These are phyloP conservation scores for Eremobia ochroleuca DNA, from an alignment of 2,888 invertebrate genomes.

Conservation along the genomic window DNA sequence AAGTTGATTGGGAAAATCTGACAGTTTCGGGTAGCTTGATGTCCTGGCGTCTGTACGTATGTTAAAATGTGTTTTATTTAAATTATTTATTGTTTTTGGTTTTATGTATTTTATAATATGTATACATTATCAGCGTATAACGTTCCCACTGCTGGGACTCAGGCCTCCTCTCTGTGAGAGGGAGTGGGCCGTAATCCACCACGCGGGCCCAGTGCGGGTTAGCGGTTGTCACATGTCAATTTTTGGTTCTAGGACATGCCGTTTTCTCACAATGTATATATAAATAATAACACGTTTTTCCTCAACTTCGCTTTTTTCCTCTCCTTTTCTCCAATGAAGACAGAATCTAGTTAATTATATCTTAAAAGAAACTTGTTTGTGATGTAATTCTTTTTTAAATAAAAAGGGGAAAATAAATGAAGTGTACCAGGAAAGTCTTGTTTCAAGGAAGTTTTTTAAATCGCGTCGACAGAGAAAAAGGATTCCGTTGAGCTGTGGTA, in stretches of 20 bases:
- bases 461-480: background rate
- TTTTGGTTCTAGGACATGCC: background rate
- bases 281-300: background rate
- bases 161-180: too few species aligned
- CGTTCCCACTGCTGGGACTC: too few species aligned
- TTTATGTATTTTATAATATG: too few species aligned
- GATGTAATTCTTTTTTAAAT: slow-evolving; percentile 4
- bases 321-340: background rate
- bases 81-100: too few species aligned
- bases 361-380: slow-evolving; percentile 30
- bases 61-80: too few species aligned
- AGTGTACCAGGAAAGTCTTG: background rate
- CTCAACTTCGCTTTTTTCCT: background rate
- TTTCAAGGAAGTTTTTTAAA: background rate
- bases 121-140: too few species aligned
- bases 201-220: background rate
- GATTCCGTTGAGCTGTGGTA: background rate
- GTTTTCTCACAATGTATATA: background rate
- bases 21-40: too few species aligned
- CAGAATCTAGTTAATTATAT: slow-evolving; percentile 17
- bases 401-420: slow-evolving; percentile 15
- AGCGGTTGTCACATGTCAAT: background rate
- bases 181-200: too few species aligned
- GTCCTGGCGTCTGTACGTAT: too few species aligned
- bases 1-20: too few species aligned